Conservation (phyloP, 1,140 invertebrate species). For the Gonatopus flavifemur region DNA sequence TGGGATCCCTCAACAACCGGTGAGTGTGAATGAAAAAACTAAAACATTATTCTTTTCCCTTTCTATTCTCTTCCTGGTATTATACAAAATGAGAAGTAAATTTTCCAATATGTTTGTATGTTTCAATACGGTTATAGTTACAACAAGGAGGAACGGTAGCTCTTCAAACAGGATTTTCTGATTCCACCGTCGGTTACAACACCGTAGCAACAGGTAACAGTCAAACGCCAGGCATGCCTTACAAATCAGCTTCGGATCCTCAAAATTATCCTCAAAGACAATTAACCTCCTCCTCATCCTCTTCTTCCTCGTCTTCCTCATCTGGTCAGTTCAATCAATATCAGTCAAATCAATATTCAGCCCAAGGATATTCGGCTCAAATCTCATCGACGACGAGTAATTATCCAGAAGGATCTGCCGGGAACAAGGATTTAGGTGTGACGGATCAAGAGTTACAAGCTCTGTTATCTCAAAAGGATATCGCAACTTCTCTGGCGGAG, state of each 20-base stretch:
- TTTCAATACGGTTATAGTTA: conserved; percentile 2
- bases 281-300: conserved; percentile 6
- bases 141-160: conserved; percentile 57
- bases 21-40: neutral
- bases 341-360: conserved; percentile 43
- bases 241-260: conserved; percentile 54
- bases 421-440: conserved; percentile 55
- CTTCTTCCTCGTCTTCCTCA: too few species aligned
- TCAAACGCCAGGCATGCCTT: conserved; percentile 58
- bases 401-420: conserved; percentile 47
- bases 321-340: conserved; percentile 36
- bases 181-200: conserved; percentile 51
- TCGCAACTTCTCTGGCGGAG: conserved; percentile 78
- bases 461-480: conserved; percentile 71
- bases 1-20: conserved; percentile 54
- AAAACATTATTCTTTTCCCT: neutral
- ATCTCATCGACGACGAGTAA: conserved; percentile 52
- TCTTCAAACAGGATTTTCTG: conserved; percentile 54
- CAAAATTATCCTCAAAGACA: conserved; percentile 45
- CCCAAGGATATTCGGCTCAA: conserved; percentile 54
- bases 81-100: too few species aligned
- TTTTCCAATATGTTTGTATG: neutral
- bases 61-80: neutral
- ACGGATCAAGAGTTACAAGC: conserved; percentile 74
- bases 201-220: conserved; percentile 54